Conservation (phyloP, 2,797 vertebrate genomes). For the Pitangus sulphuratus region DNA sequence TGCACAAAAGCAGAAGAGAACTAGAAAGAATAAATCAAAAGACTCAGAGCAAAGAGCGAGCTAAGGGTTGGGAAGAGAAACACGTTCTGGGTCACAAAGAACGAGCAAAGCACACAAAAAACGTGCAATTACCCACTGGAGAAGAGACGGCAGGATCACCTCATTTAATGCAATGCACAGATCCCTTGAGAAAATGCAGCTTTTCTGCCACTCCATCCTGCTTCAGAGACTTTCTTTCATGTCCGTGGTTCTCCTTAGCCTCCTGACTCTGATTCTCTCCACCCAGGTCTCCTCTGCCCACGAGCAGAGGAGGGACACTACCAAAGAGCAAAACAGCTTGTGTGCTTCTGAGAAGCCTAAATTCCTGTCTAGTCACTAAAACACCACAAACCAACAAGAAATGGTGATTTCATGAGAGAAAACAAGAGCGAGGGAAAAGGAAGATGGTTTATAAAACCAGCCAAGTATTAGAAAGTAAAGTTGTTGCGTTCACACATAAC, state of each 20-base stretch:
- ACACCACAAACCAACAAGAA: not conserved
- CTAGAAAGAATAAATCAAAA: not conserved
- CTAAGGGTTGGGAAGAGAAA: not conserved
- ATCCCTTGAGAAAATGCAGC: not conserved
- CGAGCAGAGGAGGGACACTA: not conserved
- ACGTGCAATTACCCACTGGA: not conserved
- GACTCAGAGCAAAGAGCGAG: not conserved
- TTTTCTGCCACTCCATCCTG: not conserved
- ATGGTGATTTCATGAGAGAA: not conserved
- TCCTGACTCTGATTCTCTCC: not conserved
- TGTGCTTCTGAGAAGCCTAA: not conserved
- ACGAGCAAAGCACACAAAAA: not conserved
- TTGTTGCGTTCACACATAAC: not conserved
- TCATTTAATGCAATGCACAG: not conserved
- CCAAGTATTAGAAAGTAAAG: constrained; percentile 26
- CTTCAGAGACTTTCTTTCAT: not conserved
- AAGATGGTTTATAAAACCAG: not conserved
- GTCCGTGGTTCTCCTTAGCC: not conserved
- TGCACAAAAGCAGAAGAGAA: not conserved
- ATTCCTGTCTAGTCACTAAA: not conserved
- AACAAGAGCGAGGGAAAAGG: not conserved
- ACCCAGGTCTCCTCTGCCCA: not conserved
- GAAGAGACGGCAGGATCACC: not conserved
- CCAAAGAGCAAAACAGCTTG: not conserved
- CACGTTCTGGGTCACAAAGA: not conserved